Percentiles rank a stretch among this genome's conserved stretches.
phyloP scores from a whole-genome alignment of 2,888 invertebrate genomes.

The Phaedon cochleariae region DNA sequence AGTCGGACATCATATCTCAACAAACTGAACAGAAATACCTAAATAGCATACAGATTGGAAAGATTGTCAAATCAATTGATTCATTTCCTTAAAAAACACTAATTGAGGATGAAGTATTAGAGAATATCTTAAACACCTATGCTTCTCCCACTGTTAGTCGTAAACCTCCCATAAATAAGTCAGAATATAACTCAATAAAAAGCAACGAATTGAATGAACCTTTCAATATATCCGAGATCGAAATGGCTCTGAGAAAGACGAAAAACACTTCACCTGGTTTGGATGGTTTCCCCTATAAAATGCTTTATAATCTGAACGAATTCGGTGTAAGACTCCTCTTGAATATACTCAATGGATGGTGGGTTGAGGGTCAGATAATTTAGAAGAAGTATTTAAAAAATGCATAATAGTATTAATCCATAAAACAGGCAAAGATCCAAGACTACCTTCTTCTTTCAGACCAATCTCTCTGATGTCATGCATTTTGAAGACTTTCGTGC shows the following conservation, averaged over 20 bases:
- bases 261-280: neutral
- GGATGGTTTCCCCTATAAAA: constrained; percentile 12
- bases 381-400: constrained; percentile 11
- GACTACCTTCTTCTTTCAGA: constrained; percentile 9
- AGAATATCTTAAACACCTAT: neutral
- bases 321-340: constrained; percentile 2
- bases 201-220: neutral
- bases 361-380: constrained; percentile 7
- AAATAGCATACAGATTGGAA: neutral
- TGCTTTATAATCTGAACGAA: constrained; percentile 1
- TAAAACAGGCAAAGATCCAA: constrained; percentile 14
- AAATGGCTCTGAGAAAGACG: neutral
- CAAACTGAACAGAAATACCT: neutral
- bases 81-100: neutral
- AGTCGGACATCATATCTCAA: neutral
- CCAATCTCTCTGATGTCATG: constrained; percentile 17
- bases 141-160: neutral
- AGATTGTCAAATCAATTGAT: neutral
- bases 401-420: neutral
- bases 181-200: neutral
- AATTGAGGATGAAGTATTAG: neutral
- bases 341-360: constrained; percentile 11
- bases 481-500: neutral
- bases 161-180: neutral
- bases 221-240: neutral